A percentile compares a stretch with the other conserved stretches of the same genome.
These are phyloP conservation scores for Melanotaenia trifasciata DNA, from an alignment of 2,797 vertebrate genomes.

Conservation along the genomic window DNA sequence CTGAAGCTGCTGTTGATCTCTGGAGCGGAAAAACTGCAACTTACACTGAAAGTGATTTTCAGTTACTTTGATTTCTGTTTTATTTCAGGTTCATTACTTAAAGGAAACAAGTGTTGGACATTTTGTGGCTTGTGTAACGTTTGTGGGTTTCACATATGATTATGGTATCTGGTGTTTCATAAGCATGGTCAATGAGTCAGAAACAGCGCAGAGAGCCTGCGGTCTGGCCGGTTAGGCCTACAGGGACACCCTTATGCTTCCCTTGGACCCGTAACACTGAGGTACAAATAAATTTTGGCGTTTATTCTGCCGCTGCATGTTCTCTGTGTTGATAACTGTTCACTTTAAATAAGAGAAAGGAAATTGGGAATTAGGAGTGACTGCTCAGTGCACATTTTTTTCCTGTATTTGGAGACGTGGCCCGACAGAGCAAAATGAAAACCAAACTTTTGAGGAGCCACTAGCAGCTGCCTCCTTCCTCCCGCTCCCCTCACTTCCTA, in stretches of 20 bases:
- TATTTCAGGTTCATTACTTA: conserved; percentile 25
- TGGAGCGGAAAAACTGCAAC: not conserved
- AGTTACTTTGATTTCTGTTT: not conserved
- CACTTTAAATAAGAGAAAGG: conserved; percentile 12
- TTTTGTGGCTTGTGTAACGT: conserved; percentile 58
- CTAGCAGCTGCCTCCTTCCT: conserved; percentile 29
- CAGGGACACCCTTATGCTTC: conserved; percentile 49
- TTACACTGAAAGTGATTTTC: not conserved
- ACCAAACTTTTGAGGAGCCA: conserved; percentile 29
- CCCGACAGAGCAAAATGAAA: conserved; percentile 32
- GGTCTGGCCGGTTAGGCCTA: conserved; percentile 48
- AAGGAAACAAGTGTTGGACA: conserved; percentile 15
- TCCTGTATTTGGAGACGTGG: conserved; percentile 10
- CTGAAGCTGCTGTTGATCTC: not conserved
- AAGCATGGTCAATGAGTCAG: conserved; percentile 58
- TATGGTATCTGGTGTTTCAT: conserved; percentile 59
- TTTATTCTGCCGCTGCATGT: conserved; percentile 7
- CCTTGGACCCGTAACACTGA: conserved; percentile 28
- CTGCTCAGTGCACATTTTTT: not conserved
- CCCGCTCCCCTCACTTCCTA: conserved; percentile 52
- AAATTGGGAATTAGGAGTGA: not conserved
- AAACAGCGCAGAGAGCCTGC: conserved; percentile 47
- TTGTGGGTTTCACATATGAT: conserved; percentile 64
- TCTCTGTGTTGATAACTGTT: not conserved
- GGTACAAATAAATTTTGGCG: conserved; percentile 22